Evolutionary conservation across 1,140 invertebrate species (phyloP).

Genomic region (Sitodiplosis mosellana): DNA sequence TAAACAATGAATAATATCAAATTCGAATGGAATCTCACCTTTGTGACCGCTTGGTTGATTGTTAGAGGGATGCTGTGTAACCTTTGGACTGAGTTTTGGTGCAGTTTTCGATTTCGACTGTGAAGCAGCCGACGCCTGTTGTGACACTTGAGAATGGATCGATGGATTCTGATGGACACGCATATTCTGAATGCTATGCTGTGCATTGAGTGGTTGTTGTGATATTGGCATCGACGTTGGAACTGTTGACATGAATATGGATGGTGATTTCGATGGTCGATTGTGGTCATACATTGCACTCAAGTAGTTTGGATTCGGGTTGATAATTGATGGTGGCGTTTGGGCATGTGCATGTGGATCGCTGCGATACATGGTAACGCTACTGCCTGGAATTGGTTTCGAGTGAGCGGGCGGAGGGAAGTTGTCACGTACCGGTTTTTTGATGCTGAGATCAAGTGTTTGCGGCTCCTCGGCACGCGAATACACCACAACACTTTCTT

Average conservation of each 20-base stretch:
- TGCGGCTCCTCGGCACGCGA: conserved; percentile 29
- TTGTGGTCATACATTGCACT: conserved; percentile 16
- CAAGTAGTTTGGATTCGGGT: conserved; percentile 10
- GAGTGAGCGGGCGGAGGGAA: conserved; percentile 30
- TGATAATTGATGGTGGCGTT: conserved; percentile 17
- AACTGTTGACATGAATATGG: conserved; percentile 26
- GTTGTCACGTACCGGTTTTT: conserved; percentile 44
- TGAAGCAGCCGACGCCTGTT: neutral
- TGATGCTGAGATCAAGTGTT: conserved; percentile 63
- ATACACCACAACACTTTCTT: conserved; percentile 36
- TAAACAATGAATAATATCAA: too few relatives aligned
- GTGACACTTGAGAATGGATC: neutral
- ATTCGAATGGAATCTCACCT: conserved; percentile 10
- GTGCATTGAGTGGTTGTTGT: conserved; percentile 4
- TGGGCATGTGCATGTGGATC: conserved; percentile 6
- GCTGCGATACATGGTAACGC: neutral
- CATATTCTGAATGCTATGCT: neutral
- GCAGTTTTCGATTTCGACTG: conserved; percentile 15
- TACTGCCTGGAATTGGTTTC: conserved; percentile 17
- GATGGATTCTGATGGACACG: neutral
- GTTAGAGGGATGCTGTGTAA: conserved; percentile 17
- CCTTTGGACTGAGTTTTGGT: conserved; percentile 32
- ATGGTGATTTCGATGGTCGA: conserved; percentile 18
- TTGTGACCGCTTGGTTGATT: conserved; percentile 28
- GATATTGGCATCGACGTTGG: conserved; percentile 16